phyloP scores from a whole-genome alignment of 2,888 invertebrate genomes.

The Drosophila buzzatii region DNA sequence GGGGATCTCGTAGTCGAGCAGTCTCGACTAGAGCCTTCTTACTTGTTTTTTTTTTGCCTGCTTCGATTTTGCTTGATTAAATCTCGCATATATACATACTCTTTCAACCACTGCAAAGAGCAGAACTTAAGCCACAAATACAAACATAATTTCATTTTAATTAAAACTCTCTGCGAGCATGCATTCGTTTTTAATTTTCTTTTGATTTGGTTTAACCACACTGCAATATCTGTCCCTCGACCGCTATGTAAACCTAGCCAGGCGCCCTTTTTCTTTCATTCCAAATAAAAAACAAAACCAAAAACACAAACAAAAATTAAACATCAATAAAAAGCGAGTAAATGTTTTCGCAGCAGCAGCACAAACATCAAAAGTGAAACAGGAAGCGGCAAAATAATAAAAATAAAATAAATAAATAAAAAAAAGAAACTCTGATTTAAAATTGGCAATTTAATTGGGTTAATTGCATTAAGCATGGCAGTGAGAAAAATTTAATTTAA shows the following conservation, averaged over 20 bases:
- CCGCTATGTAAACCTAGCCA: too few relatives aligned
- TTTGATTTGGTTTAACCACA: conserved; percentile 21
- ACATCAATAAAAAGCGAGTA: conserved; percentile 19
- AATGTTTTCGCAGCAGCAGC: conserved; percentile 24
- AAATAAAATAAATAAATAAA: neutral
- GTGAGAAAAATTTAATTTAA: conserved; percentile 24
- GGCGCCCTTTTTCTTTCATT: neutral
- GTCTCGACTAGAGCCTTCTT: too few relatives aligned
- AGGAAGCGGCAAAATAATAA: conserved; percentile 30
- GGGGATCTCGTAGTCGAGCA: too few relatives aligned
- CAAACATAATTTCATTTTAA: conserved; percentile 9
- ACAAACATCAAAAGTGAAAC: conserved; percentile 42
- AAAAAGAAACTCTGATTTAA: conserved; percentile 33
- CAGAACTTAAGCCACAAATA: neutral
- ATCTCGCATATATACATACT: too few relatives aligned
- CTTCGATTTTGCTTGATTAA: too few relatives aligned
- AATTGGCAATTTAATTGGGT: conserved; percentile 44
- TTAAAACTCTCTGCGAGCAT: conserved; percentile 21
- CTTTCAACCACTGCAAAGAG: too few relatives aligned
- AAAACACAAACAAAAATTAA: conserved; percentile 39
- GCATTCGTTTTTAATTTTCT: conserved; percentile 35
- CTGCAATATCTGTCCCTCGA: neutral
- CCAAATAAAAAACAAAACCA: neutral
- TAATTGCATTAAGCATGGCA: conserved; percentile 36
- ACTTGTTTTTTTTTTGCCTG: too few relatives aligned